A percentile compares a stretch with the other conserved stretches of the same genome.
phyloP scores from a whole-genome alignment of 2,113 vertebrate genomes.

The Pungitius pungitius region DNA sequence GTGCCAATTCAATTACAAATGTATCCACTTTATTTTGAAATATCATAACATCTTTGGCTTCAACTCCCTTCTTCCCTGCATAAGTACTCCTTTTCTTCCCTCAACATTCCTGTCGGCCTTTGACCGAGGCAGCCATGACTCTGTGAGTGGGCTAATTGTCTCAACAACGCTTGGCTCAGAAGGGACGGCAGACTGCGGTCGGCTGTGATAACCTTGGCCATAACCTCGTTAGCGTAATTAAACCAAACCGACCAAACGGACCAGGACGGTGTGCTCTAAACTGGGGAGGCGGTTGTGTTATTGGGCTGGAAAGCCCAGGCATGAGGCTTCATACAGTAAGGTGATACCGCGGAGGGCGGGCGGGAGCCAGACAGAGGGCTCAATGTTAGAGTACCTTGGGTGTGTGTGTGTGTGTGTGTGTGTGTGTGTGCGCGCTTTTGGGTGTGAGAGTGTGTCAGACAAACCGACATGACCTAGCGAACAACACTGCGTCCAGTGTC shows the following conservation, averaged over 20 bases:
- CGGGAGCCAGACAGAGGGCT: slow-evolving; percentile 32
- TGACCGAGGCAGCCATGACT: slow-evolving; percentile 60
- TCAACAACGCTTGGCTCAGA: slow-evolving; percentile 56
- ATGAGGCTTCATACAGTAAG: slow-evolving; percentile 25
- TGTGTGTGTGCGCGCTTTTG: slow-evolving; percentile 21
- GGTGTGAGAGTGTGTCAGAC: slow-evolving; percentile 41
- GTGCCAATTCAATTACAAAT: slow-evolving; percentile 1
- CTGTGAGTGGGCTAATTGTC: slow-evolving; percentile 64
- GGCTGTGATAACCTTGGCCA: slow-evolving; percentile 53
- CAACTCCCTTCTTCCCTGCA: not conserved
- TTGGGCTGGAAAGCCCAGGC: slow-evolving; percentile 1
- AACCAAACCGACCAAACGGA: slow-evolving; percentile 50
- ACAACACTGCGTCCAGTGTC: slow-evolving; percentile 60
- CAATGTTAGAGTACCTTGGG: slow-evolving; percentile 41
- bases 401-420: slow-evolving; percentile 34
- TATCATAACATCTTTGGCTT: not conserved
- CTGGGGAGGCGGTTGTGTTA: slow-evolving; percentile 4
- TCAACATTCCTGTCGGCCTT: slow-evolving; percentile 38
- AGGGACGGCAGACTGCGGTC: slow-evolving; percentile 44
- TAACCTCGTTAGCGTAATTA: slow-evolving; percentile 69
- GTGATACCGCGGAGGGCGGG: not conserved
- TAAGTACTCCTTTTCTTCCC: slow-evolving; percentile 27
- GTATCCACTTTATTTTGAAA: not conserved
- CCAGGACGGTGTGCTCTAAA: slow-evolving; percentile 37
- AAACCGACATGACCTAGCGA: slow-evolving; percentile 38